Conservation (phyloP, 2,888 invertebrate species). For the Tupiocoris notatus region DNA sequence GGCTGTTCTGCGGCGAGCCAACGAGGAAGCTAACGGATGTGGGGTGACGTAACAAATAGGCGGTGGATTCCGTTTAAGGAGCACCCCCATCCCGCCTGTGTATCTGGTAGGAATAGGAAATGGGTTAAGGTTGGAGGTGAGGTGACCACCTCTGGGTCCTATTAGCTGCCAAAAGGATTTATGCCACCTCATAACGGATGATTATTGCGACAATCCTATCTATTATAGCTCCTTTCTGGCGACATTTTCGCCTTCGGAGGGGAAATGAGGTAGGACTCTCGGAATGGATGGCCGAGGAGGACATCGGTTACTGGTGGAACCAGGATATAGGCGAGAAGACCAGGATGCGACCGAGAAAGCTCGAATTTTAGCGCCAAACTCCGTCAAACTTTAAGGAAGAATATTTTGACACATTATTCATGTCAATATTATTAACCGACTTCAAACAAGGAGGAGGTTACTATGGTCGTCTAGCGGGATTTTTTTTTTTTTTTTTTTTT, state of each 20-base stretch:
- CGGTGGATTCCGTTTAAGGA: neutral
- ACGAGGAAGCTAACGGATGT: neutral
- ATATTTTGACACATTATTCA: no score
- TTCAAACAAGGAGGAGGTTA: no score
- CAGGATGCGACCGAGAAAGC: no score
- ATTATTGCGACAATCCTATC: conserved; percentile 31
- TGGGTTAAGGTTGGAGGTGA: neutral
- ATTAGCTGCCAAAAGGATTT: conserved; percentile 29
- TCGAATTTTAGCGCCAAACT: no score
- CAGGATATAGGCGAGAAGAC: neutral
- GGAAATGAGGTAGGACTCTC: neutral
- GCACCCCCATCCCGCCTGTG: neutral
- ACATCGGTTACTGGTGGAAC: neutral
- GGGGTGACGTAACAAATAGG: neutral
- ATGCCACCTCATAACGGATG: conserved; percentile 26
- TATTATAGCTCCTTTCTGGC: neutral
- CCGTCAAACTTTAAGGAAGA: no score
- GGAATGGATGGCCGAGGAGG: neutral
- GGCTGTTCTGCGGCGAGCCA: neutral
- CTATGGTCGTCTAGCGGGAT: no score
- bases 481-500: no score
- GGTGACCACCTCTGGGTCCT: neutral
- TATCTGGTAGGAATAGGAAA: no score
- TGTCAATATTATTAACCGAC: no score
- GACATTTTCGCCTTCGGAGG: neutral